Evolutionary conservation across 1,140 invertebrate genomes (phyloP).

Genomic region (Oscheius sp.): DNA sequence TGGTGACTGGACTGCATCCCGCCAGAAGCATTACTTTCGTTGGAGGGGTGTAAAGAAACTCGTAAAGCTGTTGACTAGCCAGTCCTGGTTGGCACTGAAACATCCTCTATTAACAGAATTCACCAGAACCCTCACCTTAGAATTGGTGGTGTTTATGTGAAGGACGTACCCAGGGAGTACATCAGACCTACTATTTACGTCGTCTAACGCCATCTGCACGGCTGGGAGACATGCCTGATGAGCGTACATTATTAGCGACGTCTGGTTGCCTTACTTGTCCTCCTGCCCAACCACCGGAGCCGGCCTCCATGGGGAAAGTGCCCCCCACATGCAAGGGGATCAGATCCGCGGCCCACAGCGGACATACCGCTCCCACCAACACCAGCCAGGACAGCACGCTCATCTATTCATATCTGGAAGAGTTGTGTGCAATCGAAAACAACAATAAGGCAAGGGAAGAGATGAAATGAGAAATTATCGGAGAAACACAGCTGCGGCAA

Average conservation of each 20-base stretch:
- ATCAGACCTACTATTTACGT: conserved; percentile 85
- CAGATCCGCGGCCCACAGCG: conserved; percentile 8
- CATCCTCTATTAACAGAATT: background rate
- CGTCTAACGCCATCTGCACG: conserved; percentile 86
- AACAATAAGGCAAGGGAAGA: background rate
- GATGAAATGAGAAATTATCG: background rate
- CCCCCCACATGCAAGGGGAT: conserved; percentile 82
- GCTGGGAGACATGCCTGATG: conserved; percentile 70
- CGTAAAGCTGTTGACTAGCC: conserved; percentile 95
- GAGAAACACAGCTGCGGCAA: too few relatives aligned
- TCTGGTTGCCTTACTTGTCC: conserved; percentile 48
- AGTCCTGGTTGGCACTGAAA: conserved; percentile 92
- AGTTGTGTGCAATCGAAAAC: background rate
- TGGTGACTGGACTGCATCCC: conserved; percentile 98
- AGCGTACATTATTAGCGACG: background rate
- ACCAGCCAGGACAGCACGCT: background rate
- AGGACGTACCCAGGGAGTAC: conserved; percentile 86
- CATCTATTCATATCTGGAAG: conserved; percentile 4
- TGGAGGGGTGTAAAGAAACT: conserved; percentile 90
- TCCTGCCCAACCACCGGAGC: conserved; percentile 74
- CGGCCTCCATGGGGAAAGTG: conserved; percentile 95
- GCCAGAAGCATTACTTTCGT: conserved; percentile 87
- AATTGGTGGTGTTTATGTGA: conserved; percentile 90
- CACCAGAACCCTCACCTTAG: conserved; percentile 73
- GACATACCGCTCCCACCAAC: background rate